Conservation (phyloP, 2,113 vertebrate genomes). For the Regulus satrapa region DNA sequence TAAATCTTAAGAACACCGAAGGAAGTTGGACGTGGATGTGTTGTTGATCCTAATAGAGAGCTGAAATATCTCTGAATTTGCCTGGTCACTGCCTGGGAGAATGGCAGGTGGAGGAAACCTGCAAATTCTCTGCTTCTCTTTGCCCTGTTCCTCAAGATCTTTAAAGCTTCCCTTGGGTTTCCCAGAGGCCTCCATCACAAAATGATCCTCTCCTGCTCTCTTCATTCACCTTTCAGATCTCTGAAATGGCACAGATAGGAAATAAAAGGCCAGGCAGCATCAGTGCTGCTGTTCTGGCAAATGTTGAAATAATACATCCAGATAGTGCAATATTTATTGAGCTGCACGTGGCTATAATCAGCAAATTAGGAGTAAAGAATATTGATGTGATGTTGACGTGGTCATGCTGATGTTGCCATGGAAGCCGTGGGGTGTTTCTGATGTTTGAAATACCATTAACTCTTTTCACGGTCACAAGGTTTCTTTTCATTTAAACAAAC, state of each 20-base stretch:
- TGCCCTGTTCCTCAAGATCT: background rate
- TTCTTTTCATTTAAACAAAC: background rate
- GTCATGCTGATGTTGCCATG: background rate
- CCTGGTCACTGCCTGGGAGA: background rate
- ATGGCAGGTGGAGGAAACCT: background rate
- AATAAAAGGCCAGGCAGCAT: background rate
- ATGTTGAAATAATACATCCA: background rate
- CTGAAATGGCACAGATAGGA: background rate
- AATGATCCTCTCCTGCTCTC: background rate
- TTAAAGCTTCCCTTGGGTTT: background rate
- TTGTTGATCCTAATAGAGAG: background rate
- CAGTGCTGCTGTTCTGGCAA: background rate
- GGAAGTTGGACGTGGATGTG: background rate
- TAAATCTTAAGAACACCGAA: background rate
- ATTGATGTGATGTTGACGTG: background rate
- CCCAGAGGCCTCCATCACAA: background rate
- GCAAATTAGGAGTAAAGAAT: background rate
- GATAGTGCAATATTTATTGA: background rate
- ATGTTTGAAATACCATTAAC: background rate
- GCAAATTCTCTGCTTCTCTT: background rate
- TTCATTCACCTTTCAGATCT: background rate
- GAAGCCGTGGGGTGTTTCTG: background rate
- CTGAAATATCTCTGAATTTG: background rate
- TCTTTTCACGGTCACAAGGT: background rate
- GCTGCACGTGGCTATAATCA: background rate